phyloP scores from a whole-genome alignment of 2,797 vertebrate species.

The Muscicapa striata region DNA sequence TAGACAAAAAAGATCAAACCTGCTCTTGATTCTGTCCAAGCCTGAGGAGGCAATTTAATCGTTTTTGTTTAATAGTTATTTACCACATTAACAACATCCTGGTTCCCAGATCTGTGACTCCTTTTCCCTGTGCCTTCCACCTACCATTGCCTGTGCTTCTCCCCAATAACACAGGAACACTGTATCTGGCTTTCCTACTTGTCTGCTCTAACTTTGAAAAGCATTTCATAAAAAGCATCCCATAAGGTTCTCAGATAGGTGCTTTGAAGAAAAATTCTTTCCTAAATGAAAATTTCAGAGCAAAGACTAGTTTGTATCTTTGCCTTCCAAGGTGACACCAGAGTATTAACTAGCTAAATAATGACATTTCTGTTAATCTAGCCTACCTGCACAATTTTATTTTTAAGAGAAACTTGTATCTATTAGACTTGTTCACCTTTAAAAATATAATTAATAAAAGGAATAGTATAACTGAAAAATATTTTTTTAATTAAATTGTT shows the following conservation, averaged over 20 bases:
- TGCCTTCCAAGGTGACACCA: not conserved
- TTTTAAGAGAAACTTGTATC: not conserved
- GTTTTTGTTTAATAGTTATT: not conserved
- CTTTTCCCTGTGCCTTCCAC: not conserved
- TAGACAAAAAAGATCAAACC: not conserved
- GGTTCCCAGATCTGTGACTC: not conserved
- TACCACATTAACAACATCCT: not conserved
- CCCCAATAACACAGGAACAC: not conserved
- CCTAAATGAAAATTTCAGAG: not conserved
- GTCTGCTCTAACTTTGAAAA: not conserved
- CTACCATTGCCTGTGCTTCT: not conserved
- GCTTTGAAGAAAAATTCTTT: not conserved
- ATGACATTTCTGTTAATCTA: not conserved
- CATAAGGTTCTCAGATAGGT: not conserved
- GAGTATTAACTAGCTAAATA: not conserved
- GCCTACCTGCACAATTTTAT: not conserved
- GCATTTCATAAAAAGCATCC: not conserved
- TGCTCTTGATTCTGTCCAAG: not conserved
- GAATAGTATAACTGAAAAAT: not conserved
- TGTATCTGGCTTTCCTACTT: not conserved
- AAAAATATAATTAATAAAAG: not conserved
- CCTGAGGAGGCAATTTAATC: not conserved
- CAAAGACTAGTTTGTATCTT: not conserved
- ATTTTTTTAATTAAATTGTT: not conserved
- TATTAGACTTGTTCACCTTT: not conserved